phyloP scores from a whole-genome alignment of 2,888 invertebrate genomes.

The Drosophila sordidapex region DNA sequence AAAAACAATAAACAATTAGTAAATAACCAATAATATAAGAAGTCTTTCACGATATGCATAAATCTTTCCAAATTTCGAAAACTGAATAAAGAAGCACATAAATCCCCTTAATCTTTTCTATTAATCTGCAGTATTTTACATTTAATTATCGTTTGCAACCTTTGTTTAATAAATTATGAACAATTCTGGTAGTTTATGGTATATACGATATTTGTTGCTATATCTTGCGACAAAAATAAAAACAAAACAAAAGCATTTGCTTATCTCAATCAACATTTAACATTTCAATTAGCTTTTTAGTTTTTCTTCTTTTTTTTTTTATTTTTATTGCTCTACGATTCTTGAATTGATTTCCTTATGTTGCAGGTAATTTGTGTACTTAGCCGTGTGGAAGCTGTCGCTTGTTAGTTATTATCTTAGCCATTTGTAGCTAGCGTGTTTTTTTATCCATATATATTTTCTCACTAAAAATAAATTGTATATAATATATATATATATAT shows the following conservation, averaged over 20 bases:
- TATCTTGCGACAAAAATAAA: constrained; percentile 38
- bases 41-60: constrained; percentile 1
- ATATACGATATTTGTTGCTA: constrained; percentile 5
- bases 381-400: constrained; percentile 44
- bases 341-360: constrained; percentile 33
- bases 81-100: no score
- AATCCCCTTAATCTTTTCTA: background rate
- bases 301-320: constrained; percentile 37
- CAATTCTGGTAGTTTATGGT: constrained; percentile 28
- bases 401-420: constrained; percentile 9
- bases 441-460: constrained; percentile 50
- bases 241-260: constrained; percentile 13
- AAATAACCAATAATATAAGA: background rate
- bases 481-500: constrained; percentile 38
- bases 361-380: constrained; percentile 49
- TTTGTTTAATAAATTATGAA: constrained; percentile 25
- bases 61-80: constrained; percentile 2
- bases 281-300: constrained; percentile 45
- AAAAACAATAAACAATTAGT: background rate
- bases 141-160: constrained; percentile 14
- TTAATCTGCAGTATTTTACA: background rate
- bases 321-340: constrained; percentile 65
- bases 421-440: constrained; percentile 32
- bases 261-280: constrained; percentile 53
- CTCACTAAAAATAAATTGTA: constrained; percentile 68